Base-by-base conservation (phyloP, 2,113 vertebrate genomes). In the Abramis brama region DNA sequence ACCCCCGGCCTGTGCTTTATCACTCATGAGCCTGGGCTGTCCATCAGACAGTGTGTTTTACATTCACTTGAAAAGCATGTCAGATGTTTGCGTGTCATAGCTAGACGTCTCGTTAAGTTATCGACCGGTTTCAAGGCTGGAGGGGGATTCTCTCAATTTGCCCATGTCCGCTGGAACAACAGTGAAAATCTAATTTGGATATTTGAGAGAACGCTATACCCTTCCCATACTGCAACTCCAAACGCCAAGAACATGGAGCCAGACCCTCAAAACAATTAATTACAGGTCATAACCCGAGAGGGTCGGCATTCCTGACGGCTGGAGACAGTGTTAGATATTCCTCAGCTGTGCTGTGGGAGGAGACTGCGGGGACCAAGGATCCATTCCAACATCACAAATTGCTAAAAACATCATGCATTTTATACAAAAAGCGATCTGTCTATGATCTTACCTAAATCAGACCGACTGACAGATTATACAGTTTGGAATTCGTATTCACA, bases 241-340 rank as follows among this genome's bases (percentile, higher is more conserved):
- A 57, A 82, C 86, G 91, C 90, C 91, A 93, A 90, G 90, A 91
- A 84, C 90, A 86, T 90, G 85, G 68, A 88, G 91, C 91, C 89
- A 90, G 90, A 91, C 86, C 86, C 88, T 86, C 84, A 85, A 87
- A 76, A 86, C 52, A 84, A 91, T 91, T 91, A 89, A 92, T 88
- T 90, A 83, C 85, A 79, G 85, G 66, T 78, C 39, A 27, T 80
- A 83, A 88, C 83, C 92, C 79, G 80, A 78, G 75, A 79, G 66
- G 74, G 71, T 82, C 45, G 13, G 57, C 36, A 68, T 86, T 87
- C 60, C 83, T 83, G 80, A 47, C 25, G n/a, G 25, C 74, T 13
- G 15, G 39, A 87, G 71, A 81, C 60, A 45, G 83, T 23, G 21
- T 30, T 70, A 87, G 92, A 93, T 89, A 86, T 88, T 91, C 68